Evolutionary conservation across 2,888 invertebrate species (phyloP).

Genomic region (Girardia tigrina): DNA sequence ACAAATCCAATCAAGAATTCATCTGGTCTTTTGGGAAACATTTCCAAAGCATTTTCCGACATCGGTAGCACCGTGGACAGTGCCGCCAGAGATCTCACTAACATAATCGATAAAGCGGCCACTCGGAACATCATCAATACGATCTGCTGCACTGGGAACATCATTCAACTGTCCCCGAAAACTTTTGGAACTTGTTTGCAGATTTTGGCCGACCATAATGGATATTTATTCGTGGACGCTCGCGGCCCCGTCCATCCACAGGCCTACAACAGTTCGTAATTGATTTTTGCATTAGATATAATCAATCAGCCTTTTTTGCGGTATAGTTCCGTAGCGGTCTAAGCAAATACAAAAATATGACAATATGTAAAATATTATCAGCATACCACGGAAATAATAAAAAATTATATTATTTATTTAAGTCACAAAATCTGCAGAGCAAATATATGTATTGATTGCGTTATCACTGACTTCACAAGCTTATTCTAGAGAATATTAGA

Average conservation of each 20-base stretch:
- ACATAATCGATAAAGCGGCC: background rate
- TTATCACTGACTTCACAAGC: too few species aligned
- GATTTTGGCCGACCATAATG: background rate
- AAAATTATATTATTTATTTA: too few species aligned
- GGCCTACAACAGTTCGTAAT: background rate
- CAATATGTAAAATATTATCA: too few species aligned
- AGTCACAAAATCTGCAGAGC: too few species aligned
- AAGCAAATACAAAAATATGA: too few species aligned
- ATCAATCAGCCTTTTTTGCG: too few species aligned
- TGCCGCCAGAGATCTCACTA: background rate
- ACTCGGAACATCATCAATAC: background rate
- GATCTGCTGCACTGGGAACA: background rate
- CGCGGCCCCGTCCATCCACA: background rate
- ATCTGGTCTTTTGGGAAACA: background rate
- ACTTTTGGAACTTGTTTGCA: conserved; percentile 3
- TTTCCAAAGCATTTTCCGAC: background rate
- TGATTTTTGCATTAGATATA: too few species aligned
- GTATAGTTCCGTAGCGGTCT: too few species aligned
- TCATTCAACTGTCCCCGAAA: conserved; percentile 1
- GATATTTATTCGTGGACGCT: background rate
- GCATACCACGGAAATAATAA: too few species aligned
- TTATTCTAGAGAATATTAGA: too few species aligned
- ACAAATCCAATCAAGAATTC: too few species aligned
- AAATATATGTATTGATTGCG: too few species aligned
- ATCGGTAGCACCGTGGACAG: background rate